A percentile compares a stretch with the other conserved stretches of the same genome.
These are phyloP conservation scores for Opisthocomus hoazin DNA, from an alignment of 2,113 vertebrate species.

Conservation along the genomic window DNA sequence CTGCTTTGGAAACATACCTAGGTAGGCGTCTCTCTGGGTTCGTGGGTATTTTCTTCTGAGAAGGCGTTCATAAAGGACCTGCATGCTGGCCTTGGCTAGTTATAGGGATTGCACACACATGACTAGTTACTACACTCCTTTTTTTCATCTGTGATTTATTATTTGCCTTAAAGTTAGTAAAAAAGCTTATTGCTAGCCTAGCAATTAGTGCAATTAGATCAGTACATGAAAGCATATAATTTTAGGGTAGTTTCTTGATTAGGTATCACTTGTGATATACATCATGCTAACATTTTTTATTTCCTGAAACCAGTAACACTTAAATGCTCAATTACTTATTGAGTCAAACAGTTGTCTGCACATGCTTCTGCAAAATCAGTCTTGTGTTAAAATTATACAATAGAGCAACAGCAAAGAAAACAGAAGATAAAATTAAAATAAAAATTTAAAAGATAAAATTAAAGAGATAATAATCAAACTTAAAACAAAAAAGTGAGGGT, in stretches of 20 bases:
- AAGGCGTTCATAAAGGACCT: constrained; percentile 98
- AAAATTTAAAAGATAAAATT: no score
- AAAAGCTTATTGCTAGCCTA: constrained; percentile 62
- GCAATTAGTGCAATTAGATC: constrained; percentile 63
- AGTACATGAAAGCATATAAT: constrained; percentile 55
- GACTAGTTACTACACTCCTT: constrained; percentile 87
- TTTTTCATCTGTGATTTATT: constrained; percentile 67
- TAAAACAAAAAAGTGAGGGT: not conserved
- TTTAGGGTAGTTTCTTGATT: constrained; percentile 55
- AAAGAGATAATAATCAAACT: constrained; percentile 8
- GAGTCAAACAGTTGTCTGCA: not conserved
- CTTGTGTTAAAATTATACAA: not conserved
- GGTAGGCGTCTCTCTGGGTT: constrained; percentile 87
- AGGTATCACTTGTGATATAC: constrained; percentile 62
- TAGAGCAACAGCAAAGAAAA: constrained; percentile 30
- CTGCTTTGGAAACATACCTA: constrained; percentile 89
- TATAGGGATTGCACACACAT: constrained; percentile 94
- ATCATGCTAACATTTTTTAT: constrained; percentile 22
- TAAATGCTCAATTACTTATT: not conserved
- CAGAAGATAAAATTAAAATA: constrained; percentile 24
- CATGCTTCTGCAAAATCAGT: constrained; percentile 20
- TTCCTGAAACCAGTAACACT: constrained; percentile 5
- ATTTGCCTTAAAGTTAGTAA: constrained; percentile 76
- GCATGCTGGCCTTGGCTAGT: constrained; percentile 99
- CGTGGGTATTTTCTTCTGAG: constrained; percentile 98